These are phyloP conservation scores for Standfussiana lucernea DNA, from an alignment of 2,888 invertebrate species.

Conservation along the genomic window DNA sequence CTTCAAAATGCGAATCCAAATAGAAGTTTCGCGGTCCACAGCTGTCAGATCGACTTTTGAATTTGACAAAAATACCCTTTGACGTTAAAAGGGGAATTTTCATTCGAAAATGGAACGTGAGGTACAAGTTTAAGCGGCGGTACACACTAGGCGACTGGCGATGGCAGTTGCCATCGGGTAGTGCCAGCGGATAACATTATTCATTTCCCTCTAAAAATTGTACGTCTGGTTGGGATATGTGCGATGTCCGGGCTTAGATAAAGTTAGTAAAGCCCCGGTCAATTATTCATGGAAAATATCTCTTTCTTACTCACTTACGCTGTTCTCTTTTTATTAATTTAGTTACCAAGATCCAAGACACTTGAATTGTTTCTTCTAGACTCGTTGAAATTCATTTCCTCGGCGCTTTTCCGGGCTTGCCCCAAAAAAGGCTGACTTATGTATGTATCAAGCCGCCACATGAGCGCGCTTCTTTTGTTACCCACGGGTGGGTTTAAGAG, in stretches of 20 bases:
- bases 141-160: not conserved
- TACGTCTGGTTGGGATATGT: not conserved
- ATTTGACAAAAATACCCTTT: constrained; percentile 27
- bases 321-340: not conserved
- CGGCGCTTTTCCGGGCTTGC: no score
- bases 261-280: not conserved
- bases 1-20: constrained; percentile 23
- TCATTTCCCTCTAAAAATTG: not conserved
- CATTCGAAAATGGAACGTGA: constrained; percentile 33
- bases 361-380: not conserved
- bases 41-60: constrained; percentile 33
- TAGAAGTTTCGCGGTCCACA: constrained; percentile 33
- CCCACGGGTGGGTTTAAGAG: no score
- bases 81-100: constrained; percentile 31
- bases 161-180: no score
- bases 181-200: not conserved
- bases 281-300: not conserved
- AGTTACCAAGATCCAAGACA: not conserved
- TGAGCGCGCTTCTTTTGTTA: no score
- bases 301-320: not conserved
- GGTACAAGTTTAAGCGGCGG: not conserved
- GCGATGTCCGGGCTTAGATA: not conserved
- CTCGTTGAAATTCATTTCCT: not conserved
- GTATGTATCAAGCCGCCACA: no score
- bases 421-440: no score